Evolutionary conservation across 2,113 vertebrate species (phyloP), one percentile per base, ranked within the genome.

Genomic region (Ochotona curzoniae): DNA sequence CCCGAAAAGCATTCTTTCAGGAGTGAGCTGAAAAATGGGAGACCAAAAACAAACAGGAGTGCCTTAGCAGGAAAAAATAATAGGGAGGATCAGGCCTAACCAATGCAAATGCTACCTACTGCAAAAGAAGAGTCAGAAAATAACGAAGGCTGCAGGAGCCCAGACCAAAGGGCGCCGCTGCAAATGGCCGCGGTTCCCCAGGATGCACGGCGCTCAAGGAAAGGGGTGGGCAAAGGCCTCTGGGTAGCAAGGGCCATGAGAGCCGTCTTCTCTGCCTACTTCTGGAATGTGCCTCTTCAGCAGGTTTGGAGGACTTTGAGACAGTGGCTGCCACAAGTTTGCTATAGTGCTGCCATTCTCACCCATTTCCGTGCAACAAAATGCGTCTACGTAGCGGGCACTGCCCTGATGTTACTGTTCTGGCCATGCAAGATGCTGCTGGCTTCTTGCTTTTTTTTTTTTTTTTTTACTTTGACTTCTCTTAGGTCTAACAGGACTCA

Each of bases 11-110:
- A 69, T 69, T 88, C 66, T 80, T 67, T 69, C n/a, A 67, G 47
- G 54, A 87, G 8, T 87, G 30, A 91, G 57, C 57, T 78, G 28
- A 75, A 61, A 20, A 95, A 81, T 83, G 23, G 30, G 66, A 57
- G 14, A 66, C 20, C 81, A 70, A 87, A 82, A 64, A 44, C 28
- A 47, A 60, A 66, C 32, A 87, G n/a, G 25, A 26, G 38, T 60
- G 38, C 81, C 20, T 66, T 60, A 57, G 78, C 51, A 60, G 78
- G 3, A 57, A 95, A 35, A 32, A 71, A 49, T 2, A 44, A 12
- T 8, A 79, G 64, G 35, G 60, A 95, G 28, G 49, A 30, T 38
- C 49, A 67, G 66, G n/a, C 32, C 28, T 70, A 20, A 10, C 13
- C 18, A 30, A n/a, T 23, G 80, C 17, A 70, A 78, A 51, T 4